Evolutionary conservation across 2,888 invertebrate genomes (phyloP).

Genomic region (Macrosoma leucophasiata): DNA sequence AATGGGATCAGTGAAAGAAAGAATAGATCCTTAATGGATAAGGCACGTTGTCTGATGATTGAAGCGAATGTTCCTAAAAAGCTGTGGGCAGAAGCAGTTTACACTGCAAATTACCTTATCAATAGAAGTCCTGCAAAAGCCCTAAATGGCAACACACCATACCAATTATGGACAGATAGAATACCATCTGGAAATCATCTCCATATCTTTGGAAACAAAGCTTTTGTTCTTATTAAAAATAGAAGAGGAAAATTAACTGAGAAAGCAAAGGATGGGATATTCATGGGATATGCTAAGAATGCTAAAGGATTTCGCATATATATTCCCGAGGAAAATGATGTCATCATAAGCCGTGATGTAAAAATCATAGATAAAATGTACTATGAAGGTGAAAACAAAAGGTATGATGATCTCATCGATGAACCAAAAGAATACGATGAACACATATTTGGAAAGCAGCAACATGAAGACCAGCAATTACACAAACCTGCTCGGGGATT

Average conservation of each 20-base stretch:
- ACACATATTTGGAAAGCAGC: no score
- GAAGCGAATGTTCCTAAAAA: slow-evolving; percentile 2
- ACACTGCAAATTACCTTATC: slow-evolving; percentile 8
- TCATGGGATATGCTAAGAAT: slow-evolving; percentile 9
- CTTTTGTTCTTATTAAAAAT: slow-evolving; percentile 4
- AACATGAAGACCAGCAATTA: no score
- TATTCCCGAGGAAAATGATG: slow-evolving; percentile 3
- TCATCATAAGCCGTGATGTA: slow-evolving; percentile 8
- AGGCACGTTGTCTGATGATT: slow-evolving; percentile 4
- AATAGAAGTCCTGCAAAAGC: slow-evolving; percentile 7
- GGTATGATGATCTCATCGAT: not conserved
- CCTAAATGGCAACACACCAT: slow-evolving; percentile 4
- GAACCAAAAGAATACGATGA: no score
- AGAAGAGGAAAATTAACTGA: slow-evolving; percentile 2
- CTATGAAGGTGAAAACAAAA: not conserved
- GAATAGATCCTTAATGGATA: slow-evolving; percentile 14
- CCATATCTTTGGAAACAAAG: slow-evolving; percentile 3
- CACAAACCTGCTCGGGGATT: not conserved
- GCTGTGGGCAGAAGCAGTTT: slow-evolving; percentile 14
- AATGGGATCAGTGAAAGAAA: slow-evolving; percentile 8
- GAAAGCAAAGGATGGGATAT: not conserved
- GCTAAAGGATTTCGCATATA: slow-evolving; percentile 13
- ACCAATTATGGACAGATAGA: slow-evolving; percentile 1
- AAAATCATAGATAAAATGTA: not conserved
- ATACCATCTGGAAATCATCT: slow-evolving; percentile 5